Base-by-base conservation (phyloP, 2,888 invertebrate genomes). In the Stegophylla sp. region DNA sequence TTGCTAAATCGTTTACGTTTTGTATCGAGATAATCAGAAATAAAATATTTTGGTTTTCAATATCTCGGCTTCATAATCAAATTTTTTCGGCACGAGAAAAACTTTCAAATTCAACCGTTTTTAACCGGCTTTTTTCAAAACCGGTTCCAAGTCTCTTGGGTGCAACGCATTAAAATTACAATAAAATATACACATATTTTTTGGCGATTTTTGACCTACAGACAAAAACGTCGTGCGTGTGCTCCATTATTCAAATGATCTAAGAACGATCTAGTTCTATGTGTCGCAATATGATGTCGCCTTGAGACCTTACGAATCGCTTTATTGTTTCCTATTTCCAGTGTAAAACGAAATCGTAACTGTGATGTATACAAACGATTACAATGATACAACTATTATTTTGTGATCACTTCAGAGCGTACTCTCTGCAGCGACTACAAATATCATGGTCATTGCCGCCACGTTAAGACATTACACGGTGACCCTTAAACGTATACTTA, bases 291-390 rank as follows among this genome's bases (percentile, higher is more conserved):
- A 51, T 15, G 45, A 45, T n/a, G 45, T 15, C 13, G 51, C 51
- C 51, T 51, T 51, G 51, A 51, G n/a, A 51, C 51, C n/a, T 51
- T 51, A 17, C 7, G 51, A n/a, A n/a, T 51, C n/a, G n/a, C 17
- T 51, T 51, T 15, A 51, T 51, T n/a, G n/a, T 51, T 51, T n/a
- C 15, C 51, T n/a, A 1, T n/a, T n/a, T 17, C 51, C 34, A 34
- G n/a, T 51, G 26, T 48, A 67, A n/a, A 28, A 67, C 67, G 12
- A 48, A 48, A 5, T 48, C 43, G 20, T 43, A 66, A 66, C n/a
- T 48, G 28, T 48, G 34, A 34, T 48, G 26, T 51, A 10, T 48
- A n/a, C 45, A 48, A 67, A 67, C 48, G 17, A 45, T 17, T 45
- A 53, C 20, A 34, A 71, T 71, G 9, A 0, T n/a, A n/a, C n/a